Base-by-base conservation (phyloP, 2,113 vertebrate genomes). In the Myocastor coypus region DNA sequence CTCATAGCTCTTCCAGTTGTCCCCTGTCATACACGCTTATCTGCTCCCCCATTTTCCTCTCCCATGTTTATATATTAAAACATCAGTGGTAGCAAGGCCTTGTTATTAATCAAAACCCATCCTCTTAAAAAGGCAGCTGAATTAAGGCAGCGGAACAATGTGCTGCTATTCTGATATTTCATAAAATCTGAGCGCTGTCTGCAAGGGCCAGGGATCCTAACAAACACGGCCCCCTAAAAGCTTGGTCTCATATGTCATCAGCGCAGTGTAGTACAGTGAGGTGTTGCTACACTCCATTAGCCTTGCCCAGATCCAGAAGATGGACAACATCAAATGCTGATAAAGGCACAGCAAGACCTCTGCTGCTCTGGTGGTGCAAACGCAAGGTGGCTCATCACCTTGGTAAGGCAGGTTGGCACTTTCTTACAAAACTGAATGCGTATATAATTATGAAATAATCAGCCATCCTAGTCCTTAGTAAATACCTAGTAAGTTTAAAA, bases 101-200 rank as follows among this genome's bases (percentile, higher is more conserved):
- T 20, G 11, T 16, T 4, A 9, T 66, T 87, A 64, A 81, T 73
- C 82, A 83, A 91, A 91, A 55, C 63, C 16, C 30, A 55, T 78
- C 26, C 73, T 86, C 34, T 37, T 83, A 71, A 50, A 85, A 59
- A 59, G 71, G 88, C 3, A 83, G 20, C 83, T 91, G 13, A 8
- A 50, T 89, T 19, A 91, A 89, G 63, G 42, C 55, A 13, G 32
- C 59, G 55, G 75, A 91, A 71, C 50, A 87, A 80, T 10, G 28
- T 80, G 82, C 78, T 84, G 8, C 17, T 92, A n/a, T 87, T 83
- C 55, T 57, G 40, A 91, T 6, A 46, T 96, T 91, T 93, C 57
- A 32, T 66, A 87, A 87, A 83, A 24, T 78, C 40, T 13, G 59
- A 66, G 50, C 92, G 42, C 92, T 55, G 11, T 57, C 34, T 50